Conservation (phyloP, 2,113 vertebrate genomes). For the Haemorhous mexicanus region DNA sequence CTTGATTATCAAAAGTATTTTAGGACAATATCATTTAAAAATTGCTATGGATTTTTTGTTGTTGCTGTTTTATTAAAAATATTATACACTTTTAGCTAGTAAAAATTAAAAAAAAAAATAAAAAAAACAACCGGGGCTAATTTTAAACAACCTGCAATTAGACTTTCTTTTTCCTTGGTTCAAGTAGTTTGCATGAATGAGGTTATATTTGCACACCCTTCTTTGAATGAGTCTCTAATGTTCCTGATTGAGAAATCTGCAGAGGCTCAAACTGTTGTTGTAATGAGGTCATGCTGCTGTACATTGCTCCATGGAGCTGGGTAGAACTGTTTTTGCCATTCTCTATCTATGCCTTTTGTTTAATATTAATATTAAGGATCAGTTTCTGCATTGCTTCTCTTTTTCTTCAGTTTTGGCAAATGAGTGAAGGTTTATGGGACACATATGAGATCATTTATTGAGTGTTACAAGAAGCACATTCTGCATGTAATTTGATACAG, state of each 20-base stretch:
- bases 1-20: not conserved
- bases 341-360: not conserved
- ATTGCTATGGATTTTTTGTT: not conserved
- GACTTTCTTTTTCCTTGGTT: not conserved
- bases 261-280: not conserved
- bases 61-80: not conserved
- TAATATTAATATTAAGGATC: constrained; percentile 8
- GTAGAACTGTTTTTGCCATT: not conserved
- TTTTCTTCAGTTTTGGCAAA: constrained; percentile 50
- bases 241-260: not conserved
- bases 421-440: constrained; percentile 30
- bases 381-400: constrained; percentile 31
- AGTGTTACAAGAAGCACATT: constrained; percentile 44
- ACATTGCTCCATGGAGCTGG: not conserved
- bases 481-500: constrained; percentile 43
- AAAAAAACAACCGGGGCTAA: not conserved
- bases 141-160: not conserved
- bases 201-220: not conserved
- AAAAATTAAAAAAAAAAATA: not conserved
- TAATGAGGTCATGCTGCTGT: not conserved
- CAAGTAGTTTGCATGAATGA: not conserved
- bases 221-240: not conserved
- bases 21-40: not conserved
- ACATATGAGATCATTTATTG: constrained; percentile 61
- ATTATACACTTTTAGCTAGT: not conserved